These are phyloP conservation scores for Papilio glaucus DNA, from an alignment of 1,140 invertebrate genomes.

Conservation along the genomic window DNA sequence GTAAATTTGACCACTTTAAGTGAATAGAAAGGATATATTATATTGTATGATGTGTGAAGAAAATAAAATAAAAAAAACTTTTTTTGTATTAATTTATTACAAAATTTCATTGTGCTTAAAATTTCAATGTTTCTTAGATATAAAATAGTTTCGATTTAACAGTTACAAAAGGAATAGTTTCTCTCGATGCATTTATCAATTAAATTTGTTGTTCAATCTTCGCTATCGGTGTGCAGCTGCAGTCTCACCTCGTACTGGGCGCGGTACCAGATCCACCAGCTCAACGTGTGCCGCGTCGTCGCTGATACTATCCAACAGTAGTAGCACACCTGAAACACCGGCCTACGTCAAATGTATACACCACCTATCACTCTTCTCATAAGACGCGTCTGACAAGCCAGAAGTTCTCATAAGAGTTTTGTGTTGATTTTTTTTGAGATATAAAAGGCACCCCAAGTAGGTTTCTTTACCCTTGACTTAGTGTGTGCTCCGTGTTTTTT, in stretches of 20 bases:
- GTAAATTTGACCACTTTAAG: too few species aligned
- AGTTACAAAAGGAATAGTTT: not conserved
- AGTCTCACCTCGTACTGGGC: slow-evolving; percentile 75
- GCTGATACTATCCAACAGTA: slow-evolving; percentile 80
- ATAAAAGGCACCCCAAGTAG: too few species aligned
- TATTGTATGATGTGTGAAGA: too few species aligned
- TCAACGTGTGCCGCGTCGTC: slow-evolving; percentile 69
- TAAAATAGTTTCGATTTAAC: not conserved
- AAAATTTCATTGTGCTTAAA: slow-evolving; percentile 7
- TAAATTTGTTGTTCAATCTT: slow-evolving; percentile 39
- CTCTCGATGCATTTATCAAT: not conserved
- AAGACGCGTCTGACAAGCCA: too few species aligned
- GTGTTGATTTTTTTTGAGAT: too few species aligned
- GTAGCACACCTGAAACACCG: slow-evolving; percentile 66
- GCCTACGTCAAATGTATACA: too few species aligned
- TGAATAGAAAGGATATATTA: too few species aligned
- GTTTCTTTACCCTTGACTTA: too few species aligned
- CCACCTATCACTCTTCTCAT: too few species aligned
- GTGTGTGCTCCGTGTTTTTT: too few species aligned
- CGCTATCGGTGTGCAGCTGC: slow-evolving; percentile 53
- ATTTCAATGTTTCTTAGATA: not conserved
- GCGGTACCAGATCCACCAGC: slow-evolving; percentile 79
- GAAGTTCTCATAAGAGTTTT: too few species aligned
- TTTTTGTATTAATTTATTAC: not conserved
- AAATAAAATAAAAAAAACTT: not conserved